Evolutionary conservation across 2,113 vertebrate genomes (phyloP).

Genomic region (Rousettus leschenaultii): DNA sequence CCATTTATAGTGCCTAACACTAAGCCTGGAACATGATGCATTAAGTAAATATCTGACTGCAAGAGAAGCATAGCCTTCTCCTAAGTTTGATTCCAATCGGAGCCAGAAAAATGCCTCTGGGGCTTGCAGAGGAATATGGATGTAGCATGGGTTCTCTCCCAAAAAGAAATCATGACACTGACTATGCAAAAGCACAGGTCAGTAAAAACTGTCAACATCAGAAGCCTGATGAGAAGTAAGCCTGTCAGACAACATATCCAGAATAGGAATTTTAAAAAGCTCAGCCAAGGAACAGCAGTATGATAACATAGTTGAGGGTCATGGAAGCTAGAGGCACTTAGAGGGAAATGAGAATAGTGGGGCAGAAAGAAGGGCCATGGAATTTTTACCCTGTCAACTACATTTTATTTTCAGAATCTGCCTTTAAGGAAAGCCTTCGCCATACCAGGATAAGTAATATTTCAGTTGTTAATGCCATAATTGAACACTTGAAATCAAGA

Average conservation of each 20-base stretch:
- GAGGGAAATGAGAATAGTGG: not conserved
- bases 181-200: not conserved
- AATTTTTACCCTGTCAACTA: not conserved
- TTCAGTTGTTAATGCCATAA: conserved; percentile 58
- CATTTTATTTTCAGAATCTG: not conserved
- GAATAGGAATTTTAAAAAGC: not conserved
- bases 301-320: not conserved
- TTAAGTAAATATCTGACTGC: not conserved
- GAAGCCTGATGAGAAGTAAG: not conserved
- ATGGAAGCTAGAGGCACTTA: rapidly evolving
- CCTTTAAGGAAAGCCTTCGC: not conserved
- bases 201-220: not conserved
- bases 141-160: not conserved
- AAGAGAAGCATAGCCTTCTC: not conserved
- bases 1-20: not conserved
- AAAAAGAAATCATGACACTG: not conserved
- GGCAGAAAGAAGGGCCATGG: not conserved
- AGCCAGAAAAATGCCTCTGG: not conserved
- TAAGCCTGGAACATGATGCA: not conserved
- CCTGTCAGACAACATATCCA: not conserved
- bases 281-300: not conserved
- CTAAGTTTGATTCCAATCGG: not conserved
- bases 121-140: not conserved
- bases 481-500: not conserved
- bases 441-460: conserved; percentile 13